Evolutionary conservation across 2,888 invertebrate species (phyloP).

Genomic region (Eustalomyia histrio): DNA sequence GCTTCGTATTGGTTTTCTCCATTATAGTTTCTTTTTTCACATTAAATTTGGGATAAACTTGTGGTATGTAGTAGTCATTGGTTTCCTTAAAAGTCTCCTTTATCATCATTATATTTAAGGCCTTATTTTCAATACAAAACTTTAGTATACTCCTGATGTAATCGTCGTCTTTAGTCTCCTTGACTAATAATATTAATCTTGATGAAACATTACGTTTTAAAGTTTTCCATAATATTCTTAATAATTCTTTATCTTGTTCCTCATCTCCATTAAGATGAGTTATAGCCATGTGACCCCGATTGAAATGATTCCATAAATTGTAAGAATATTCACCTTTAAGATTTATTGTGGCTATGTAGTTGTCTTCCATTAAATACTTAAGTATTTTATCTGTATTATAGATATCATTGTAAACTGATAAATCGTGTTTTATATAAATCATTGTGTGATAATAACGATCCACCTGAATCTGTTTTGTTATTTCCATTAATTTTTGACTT

Average conservation of each 20-base stretch:
- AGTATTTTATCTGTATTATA: background rate
- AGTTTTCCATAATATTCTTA: constrained; percentile 18
- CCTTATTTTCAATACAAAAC: constrained; percentile 36
- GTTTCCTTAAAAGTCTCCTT: background rate
- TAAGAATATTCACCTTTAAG: constrained; percentile 22
- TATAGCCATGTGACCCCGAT: constrained; percentile 22
- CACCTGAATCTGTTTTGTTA: constrained; percentile 12
- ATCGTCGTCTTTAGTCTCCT: background rate
- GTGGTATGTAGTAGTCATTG: background rate
- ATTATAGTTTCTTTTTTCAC: background rate
- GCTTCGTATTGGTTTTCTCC: background rate
- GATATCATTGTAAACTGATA: background rate
- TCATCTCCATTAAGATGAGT: constrained; percentile 19
- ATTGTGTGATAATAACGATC: constrained; percentile 11
- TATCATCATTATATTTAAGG: constrained; percentile 16
- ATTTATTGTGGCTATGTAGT: background rate
- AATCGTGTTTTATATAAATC: background rate
- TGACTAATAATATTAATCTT: constrained; percentile 24
- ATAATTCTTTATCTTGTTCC: background rate
- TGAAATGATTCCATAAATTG: constrained; percentile 26
- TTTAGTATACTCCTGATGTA: constrained; percentile 28
- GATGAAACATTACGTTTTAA: constrained; percentile 9
- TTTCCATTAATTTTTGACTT: constrained; percentile 2
- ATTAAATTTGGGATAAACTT: constrained; percentile 26
- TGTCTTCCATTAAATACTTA: constrained; percentile 7